Evolutionary conservation across 1,140 invertebrate genomes (phyloP), one percentile per base, ranked within the genome.

Genomic region (Drosophila athabasca): DNA sequence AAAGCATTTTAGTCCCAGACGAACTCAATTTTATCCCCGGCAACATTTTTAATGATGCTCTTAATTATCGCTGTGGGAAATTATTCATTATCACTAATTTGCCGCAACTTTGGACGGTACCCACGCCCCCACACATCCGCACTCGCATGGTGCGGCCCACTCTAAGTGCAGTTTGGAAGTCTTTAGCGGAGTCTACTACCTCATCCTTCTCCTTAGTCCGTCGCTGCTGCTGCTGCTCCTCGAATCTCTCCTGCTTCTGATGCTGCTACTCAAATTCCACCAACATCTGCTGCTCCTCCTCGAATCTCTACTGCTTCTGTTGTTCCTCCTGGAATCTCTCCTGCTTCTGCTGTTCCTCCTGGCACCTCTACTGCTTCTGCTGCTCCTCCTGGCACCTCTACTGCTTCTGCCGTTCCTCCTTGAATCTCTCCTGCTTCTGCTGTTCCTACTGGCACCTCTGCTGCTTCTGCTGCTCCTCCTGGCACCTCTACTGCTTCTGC

Each of bases 61-160:
- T 83, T 83, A 79, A 88, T 88, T 88, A 88, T 77, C 64, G 71
- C 58, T 62, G 13, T 69, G 67, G 70, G 71, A 87, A 87, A 88
- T 87, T 73, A 87, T 88, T 87, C 71, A 87, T 87, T 88, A 88
- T 87, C 75, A 72, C 71, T 88, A 82, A 79, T 83, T 79, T 88
- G 83, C 57, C 59, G 58, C 68, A 39, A 49, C 49, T 60, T 51
- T 39, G 35, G 35, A 39, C 35, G 52, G 62, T 48, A 8, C 31
- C 55, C 64, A 67, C 24, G 24, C 24, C 24, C 24, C 17, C 62
- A 62, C 64, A 59, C 60, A 57, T 54, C 52, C 19, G 39, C 19
- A 19, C 26, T 31, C 39, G 26, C 15, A 15, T 35, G 67, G 11
- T 39, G 11, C 11, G 35, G 35, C 24, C 53, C 80, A 80, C 74